phyloP scores from a whole-genome alignment of 1,140 invertebrate species.

The Hyles euphorbiae region DNA sequence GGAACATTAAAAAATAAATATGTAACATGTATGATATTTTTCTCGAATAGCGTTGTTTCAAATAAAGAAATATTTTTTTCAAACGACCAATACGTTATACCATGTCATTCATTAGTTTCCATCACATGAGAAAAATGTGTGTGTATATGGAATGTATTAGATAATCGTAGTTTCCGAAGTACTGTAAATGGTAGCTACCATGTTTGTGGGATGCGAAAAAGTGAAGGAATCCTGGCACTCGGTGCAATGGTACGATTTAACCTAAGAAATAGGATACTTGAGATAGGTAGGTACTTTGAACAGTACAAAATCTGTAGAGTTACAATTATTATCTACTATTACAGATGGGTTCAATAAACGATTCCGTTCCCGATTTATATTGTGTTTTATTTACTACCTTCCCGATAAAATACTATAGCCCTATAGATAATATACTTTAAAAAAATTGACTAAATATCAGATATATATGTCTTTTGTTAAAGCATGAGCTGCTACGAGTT shows the following conservation, averaged over 20 bases:
- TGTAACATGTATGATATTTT: conserved; percentile 7
- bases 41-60: conserved; percentile 6
- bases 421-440: no score
- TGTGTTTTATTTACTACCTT: conserved; percentile 44
- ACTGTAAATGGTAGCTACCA: conserved; percentile 69
- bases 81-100: conserved; percentile 24
- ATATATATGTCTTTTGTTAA: no score
- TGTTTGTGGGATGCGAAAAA: conserved; percentile 2
- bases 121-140: conserved; percentile 10
- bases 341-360: conserved; percentile 73
- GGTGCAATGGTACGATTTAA: conserved; percentile 42
- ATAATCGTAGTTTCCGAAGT: conserved; percentile 57
- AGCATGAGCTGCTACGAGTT: no score
- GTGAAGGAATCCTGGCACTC: neutral
- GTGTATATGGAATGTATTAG: conserved; percentile 23
- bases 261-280: conserved; percentile 61
- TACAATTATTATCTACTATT: conserved; percentile 71
- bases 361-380: conserved; percentile 68
- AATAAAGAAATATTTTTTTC: conserved; percentile 13
- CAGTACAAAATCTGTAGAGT: conserved; percentile 69
- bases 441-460: no score
- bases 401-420: no score
- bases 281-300: conserved; percentile 72
- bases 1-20: conserved; percentile 3
- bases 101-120: conserved; percentile 23